Percentiles rank a stretch among this genome's conserved stretches.
Evolutionary conservation across 2,797 vertebrate genomes (phyloP).

Genomic region (Ispidina lecontei): DNA sequence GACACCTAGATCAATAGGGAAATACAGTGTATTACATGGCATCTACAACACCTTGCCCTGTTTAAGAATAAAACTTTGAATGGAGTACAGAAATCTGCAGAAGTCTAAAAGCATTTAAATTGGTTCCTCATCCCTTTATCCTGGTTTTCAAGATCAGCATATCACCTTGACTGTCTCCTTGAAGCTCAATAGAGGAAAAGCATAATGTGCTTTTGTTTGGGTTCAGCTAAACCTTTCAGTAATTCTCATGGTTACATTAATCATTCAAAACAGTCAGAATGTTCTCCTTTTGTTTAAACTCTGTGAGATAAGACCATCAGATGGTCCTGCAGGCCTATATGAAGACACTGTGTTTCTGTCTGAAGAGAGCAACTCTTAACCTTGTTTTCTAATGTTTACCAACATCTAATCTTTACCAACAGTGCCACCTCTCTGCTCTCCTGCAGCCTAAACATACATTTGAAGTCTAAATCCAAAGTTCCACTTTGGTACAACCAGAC

Average conservation of each 20-base stretch:
- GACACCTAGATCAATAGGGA: neutral
- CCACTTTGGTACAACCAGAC: neutral
- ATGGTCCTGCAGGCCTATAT: neutral
- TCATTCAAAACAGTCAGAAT: neutral
- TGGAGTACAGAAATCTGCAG: neutral
- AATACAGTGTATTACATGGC: neutral
- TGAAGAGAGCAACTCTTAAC: neutral
- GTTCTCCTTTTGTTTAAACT: neutral
- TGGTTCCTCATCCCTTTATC: neutral
- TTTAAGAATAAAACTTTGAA: neutral
- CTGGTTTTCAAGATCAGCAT: accelerated
- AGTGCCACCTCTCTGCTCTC: neutral
- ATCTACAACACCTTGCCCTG: neutral
- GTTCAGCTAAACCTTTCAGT: neutral
- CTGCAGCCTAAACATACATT: conserved; percentile 19
- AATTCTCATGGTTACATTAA: neutral
- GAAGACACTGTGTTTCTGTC: neutral
- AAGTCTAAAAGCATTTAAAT: neutral
- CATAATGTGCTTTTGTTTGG: neutral
- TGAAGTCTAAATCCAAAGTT: neutral
- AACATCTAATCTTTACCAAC: neutral
- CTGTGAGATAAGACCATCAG: neutral
- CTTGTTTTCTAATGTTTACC: neutral
- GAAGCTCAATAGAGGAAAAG: neutral
- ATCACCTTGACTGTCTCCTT: neutral